phyloP scores from a whole-genome alignment of 2,888 invertebrate species.

The Dusona sp. region DNA sequence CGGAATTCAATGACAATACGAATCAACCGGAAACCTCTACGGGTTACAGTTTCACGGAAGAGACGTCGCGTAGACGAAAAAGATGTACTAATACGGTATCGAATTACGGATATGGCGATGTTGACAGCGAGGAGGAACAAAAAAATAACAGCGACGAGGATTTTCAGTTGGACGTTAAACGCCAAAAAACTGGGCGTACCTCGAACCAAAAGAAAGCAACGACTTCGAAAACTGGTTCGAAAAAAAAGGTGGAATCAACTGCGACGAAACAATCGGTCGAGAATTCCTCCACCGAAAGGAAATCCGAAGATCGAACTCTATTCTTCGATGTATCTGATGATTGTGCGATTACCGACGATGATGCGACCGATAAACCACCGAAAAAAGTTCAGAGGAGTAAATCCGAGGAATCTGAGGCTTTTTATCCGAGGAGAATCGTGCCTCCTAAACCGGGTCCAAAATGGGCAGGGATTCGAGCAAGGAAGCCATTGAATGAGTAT shows the following conservation, averaged over 20 bases:
- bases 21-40: slow-evolving; percentile 48
- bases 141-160: slow-evolving; percentile 40
- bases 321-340: slow-evolving; percentile 39
- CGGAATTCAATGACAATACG: slow-evolving; percentile 62
- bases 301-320: neutral
- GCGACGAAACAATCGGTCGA: slow-evolving; percentile 20
- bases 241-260: slow-evolving; percentile 25
- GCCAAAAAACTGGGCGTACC: slow-evolving; percentile 7
- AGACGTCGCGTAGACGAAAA: slow-evolving; percentile 67
- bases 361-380: slow-evolving; percentile 21
- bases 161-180: slow-evolving; percentile 14
- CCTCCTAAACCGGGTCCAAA: slow-evolving; percentile 70
- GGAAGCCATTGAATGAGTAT: neutral
- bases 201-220: neutral
- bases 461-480: neutral
- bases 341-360: slow-evolving; percentile 48
- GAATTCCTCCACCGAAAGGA: slow-evolving; percentile 11
- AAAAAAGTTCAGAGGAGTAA: slow-evolving; percentile 30
- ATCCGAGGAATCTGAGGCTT: slow-evolving; percentile 30
- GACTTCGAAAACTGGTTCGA: neutral
- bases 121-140: slow-evolving; percentile 16
- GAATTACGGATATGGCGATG: slow-evolving; percentile 57
- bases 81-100: slow-evolving; percentile 33
- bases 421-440: slow-evolving; percentile 71
- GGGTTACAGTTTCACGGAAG: slow-evolving; percentile 72